These are phyloP conservation scores for Aethina tumida DNA, from an alignment of 1,140 invertebrate species.

Conservation along the genomic window DNA sequence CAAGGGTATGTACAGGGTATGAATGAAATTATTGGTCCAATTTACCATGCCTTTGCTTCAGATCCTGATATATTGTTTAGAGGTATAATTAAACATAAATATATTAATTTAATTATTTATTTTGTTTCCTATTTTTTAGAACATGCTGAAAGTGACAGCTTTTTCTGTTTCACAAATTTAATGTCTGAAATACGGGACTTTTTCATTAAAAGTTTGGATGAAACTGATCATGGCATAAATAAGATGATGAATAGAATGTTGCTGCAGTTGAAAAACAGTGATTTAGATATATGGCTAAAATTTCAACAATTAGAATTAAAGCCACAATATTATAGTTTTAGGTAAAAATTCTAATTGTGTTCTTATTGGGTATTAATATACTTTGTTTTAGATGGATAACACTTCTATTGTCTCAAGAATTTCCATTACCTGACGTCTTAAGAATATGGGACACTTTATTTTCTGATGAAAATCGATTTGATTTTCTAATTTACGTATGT, in stretches of 20 bases:
- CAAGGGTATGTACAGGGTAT: constrained; percentile 98
- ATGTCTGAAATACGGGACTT: constrained; percentile 97
- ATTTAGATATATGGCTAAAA: constrained; percentile 64
- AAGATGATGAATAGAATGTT: constrained; percentile 73
- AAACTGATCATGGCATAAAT: constrained; percentile 81
- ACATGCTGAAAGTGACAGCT: constrained; percentile 92
- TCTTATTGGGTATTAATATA: constrained; percentile 3
- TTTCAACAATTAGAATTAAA: constrained; percentile 76
- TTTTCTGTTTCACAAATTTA: constrained; percentile 95
- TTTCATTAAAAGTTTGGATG: constrained; percentile 92
- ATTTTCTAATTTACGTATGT: constrained; percentile 84
- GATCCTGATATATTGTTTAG: constrained; percentile 74
- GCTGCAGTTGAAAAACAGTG: constrained; percentile 63
- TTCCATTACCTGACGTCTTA: constrained; percentile 90
- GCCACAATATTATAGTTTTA: constrained; percentile 93
- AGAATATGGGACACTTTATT: constrained; percentile 94
- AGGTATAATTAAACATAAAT: constrained; percentile 42
- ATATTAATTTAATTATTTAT: constrained; percentile 6
- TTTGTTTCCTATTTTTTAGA: constrained; percentile 46
- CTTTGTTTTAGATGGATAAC: constrained; percentile 76
- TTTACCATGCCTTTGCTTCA: constrained; percentile 93
- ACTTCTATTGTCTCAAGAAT: constrained; percentile 94
- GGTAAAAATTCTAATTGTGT: constrained; percentile 42
- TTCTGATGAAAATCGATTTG: constrained; percentile 78
- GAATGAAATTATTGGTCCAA: constrained; percentile 98